Evolutionary conservation across 2,113 vertebrate genomes (phyloP).

Genomic region (Arizona elegans): DNA sequence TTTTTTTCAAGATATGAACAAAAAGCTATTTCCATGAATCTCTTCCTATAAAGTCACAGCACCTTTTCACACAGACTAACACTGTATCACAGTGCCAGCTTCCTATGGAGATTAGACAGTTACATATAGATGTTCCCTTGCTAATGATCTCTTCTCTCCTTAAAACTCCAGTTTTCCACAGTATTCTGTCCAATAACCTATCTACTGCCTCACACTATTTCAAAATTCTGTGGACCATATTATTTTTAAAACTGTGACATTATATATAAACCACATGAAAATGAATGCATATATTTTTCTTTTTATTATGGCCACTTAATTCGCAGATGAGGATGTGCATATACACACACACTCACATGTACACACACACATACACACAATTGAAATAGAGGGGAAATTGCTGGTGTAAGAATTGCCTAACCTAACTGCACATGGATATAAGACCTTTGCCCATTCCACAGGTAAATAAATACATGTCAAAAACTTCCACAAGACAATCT

Average conservation of each 20-base stretch:
- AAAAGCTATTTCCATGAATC: background rate
- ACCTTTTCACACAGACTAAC: background rate
- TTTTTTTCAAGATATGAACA: background rate
- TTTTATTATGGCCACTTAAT: background rate
- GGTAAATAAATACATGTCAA: conserved; percentile 54
- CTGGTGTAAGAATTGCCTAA: conserved; percentile 8
- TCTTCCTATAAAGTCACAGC: background rate
- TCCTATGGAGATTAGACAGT: background rate
- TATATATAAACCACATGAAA: background rate
- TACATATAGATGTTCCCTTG: background rate
- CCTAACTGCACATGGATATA: conserved; percentile 42
- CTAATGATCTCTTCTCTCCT: background rate
- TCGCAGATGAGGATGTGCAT: background rate
- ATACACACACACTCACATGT: background rate
- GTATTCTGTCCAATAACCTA: background rate
- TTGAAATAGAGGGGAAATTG: background rate
- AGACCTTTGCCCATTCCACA: conserved; percentile 50
- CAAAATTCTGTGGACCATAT: background rate
- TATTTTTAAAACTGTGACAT: background rate
- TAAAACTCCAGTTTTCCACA: background rate
- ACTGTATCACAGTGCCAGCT: background rate
- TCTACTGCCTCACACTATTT: background rate
- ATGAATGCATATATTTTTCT: background rate
- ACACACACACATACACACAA: background rate
- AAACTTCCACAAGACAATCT: conserved; percentile 45